A percentile compares a stretch with the other conserved stretches of the same genome.
phyloP scores from a whole-genome alignment of 2,113 vertebrate species.

The Chionomys nivalis region DNA sequence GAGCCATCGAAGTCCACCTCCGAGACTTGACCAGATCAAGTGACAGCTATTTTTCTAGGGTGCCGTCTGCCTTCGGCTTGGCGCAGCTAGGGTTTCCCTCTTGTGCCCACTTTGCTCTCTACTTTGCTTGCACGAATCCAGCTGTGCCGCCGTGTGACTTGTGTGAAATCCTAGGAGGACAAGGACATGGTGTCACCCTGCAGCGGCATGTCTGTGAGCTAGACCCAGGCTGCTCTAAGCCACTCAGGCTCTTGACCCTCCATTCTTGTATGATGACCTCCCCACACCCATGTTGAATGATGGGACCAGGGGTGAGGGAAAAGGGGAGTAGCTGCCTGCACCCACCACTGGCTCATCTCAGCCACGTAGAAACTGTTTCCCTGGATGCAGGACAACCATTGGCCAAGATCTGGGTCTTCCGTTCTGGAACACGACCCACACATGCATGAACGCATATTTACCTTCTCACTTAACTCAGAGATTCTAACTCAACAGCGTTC shows the following conservation, averaged over 20 bases:
- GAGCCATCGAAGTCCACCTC: neutral
- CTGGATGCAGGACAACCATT: rapidly evolving
- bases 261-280: rapidly evolving
- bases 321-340: neutral
- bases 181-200: rapidly evolving
- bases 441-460: rapidly evolving
- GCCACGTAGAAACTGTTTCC: no score
- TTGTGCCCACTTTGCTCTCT: neutral
- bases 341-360: neutral
- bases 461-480: neutral
- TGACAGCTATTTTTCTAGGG: rapidly evolving
- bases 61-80: rapidly evolving
- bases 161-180: neutral
- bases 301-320: rapidly evolving
- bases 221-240: rapidly evolving
- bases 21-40: rapidly evolving
- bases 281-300: no score
- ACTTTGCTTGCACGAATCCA: no score
- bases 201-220: rapidly evolving
- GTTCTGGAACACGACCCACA: rapidly evolving
- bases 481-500: neutral
- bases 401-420: neutral
- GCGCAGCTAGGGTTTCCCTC: neutral
- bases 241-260: rapidly evolving
- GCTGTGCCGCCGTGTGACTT: neutral